phyloP scores from a whole-genome alignment of 2,113 vertebrate genomes.

The Pedionomus torquatus region DNA sequence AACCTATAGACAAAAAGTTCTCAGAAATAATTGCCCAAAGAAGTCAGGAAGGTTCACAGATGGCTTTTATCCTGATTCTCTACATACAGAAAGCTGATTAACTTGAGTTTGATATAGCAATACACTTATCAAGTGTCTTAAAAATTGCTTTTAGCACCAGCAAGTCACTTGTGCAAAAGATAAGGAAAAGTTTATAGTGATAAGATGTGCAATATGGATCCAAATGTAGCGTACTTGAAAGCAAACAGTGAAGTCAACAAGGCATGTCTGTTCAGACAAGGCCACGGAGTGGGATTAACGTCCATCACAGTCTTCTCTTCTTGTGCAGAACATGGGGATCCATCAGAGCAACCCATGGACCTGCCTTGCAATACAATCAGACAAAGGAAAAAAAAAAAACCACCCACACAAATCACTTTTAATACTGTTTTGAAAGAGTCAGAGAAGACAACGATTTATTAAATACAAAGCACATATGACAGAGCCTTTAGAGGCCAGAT shows the following conservation, averaged over 20 bases:
- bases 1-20: not conserved
- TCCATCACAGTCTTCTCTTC: not conserved
- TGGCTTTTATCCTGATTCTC: not conserved
- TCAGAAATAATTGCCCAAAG: not conserved
- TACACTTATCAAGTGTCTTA: not conserved
- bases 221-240: not conserved
- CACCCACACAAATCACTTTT: not conserved
- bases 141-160: not conserved
- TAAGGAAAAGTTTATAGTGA: not conserved
- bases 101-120: not conserved
- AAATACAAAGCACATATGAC: not conserved
- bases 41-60: not conserved
- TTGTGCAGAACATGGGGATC: not conserved
- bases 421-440: not conserved
- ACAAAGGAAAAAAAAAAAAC: fast-evolving
- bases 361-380: not conserved
- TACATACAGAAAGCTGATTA: not conserved
- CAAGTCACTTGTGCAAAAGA: not conserved
- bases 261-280: not conserved
- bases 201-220: not conserved
- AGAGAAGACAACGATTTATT: not conserved
- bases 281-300: not conserved
- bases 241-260: not conserved
- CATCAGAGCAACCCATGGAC: not conserved
- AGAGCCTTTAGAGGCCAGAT: not conserved